Conservation (phyloP, 2,888 invertebrate species). For the Philereme transversata region DNA sequence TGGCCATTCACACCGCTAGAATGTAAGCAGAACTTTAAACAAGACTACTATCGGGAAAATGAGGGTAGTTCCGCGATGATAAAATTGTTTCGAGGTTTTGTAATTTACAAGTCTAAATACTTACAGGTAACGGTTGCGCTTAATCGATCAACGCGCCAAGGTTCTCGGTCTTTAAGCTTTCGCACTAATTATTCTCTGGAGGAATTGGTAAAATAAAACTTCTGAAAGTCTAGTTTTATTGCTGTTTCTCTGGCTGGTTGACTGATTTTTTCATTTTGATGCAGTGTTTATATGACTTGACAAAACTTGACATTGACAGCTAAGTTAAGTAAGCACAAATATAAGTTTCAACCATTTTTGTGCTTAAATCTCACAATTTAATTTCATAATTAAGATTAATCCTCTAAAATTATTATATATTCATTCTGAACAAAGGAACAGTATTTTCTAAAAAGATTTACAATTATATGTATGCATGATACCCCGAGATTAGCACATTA, state of each 20-base stretch:
- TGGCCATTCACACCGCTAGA: slow-evolving; percentile 12
- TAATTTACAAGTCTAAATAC: not conserved
- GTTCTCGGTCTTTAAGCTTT: not conserved
- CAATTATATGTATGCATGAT: too few relatives aligned
- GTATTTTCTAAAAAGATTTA: too few relatives aligned
- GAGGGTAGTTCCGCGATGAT: slow-evolving; percentile 10
- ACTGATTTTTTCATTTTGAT: not conserved
- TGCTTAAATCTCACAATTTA: too few relatives aligned
- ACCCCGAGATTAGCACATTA: too few relatives aligned
- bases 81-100: not conserved
- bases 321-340: too few relatives aligned
- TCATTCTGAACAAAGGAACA: too few relatives aligned
- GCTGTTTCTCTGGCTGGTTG: slow-evolving; percentile 37
- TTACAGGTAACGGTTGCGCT: not conserved
- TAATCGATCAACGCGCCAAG: not conserved
- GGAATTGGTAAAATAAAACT: not conserved
- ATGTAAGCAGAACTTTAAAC: not conserved
- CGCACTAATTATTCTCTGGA: not conserved
- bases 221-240: slow-evolving; percentile 20
- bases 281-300: not conserved
- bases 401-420: too few relatives aligned
- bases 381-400: too few relatives aligned
- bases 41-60: not conserved
- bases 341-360: too few relatives aligned
- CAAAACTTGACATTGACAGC: slow-evolving; percentile 8